Evolutionary conservation across 2,888 invertebrate species (phyloP), one percentile per base, ranked within the genome.

Genomic region (Steromphala cineraria): DNA sequence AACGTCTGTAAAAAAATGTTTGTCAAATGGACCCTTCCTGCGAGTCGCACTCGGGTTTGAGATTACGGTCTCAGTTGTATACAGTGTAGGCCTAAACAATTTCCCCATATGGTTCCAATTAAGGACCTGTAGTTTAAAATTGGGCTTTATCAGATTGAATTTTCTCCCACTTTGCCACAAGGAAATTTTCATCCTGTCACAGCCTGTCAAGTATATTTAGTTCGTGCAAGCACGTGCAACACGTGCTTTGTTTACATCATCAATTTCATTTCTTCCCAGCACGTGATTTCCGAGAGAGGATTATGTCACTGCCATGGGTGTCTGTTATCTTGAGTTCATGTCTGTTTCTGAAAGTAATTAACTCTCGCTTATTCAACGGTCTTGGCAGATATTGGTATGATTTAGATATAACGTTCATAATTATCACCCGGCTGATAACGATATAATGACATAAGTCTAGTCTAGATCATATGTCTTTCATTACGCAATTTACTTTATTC

Each of bases 111-210:
- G 71, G 71, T 40, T 71, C 19, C 71, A 17, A 71, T 71, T 71
- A 71, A 36, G n/a, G 40, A 40, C 71, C 71, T 40, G 71, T 71
- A 71, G 71, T 31, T 71, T 71, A 19, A 71, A 71, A 71, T 71
- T 71, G 71, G 36, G 71, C 40, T 40, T 17, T 71, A 71, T 40
- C 71, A 71, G 71, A 71, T 71, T 40, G 40, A 40, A 28, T 36
- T 31, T 46, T 28, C 36, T 15, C 40, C n/a, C 24, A 31, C 71
- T 71, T 31, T 10, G 31, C 15, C 71, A 40, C 13, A 46, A 10
- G 19, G n/a, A 19, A 28, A 40, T 15, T 24, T 31, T n/a, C 19
- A 36, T 19, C 71, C 71, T 71, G 71, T 40, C 71, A 71, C 36
- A 36, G 71, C 28, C 19, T 71, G 71, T 71, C 71, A 71, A 36